Evolutionary conservation across 2,888 invertebrate genomes (phyloP).

Genomic region (Fragum fragum): DNA sequence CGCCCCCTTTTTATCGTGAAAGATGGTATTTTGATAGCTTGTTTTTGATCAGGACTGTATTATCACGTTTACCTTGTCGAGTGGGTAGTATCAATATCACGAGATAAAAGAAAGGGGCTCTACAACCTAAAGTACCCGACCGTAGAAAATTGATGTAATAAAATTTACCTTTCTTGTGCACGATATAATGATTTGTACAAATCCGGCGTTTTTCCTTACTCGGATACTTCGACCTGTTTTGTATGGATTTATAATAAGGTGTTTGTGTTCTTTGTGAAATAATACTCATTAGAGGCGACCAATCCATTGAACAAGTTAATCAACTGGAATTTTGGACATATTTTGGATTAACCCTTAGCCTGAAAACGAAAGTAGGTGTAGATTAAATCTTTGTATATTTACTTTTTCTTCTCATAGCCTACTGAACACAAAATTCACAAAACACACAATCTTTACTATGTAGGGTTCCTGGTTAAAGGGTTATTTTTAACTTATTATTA

Average conservation of each 20-base stretch:
- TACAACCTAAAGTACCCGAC: not conserved
- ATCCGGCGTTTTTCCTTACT: not conserved
- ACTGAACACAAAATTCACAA: no score
- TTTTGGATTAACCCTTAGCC: not conserved
- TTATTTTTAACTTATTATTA: no score
- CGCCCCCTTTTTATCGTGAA: no score
- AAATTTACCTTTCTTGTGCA: conserved; percentile 4
- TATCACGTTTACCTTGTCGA: not conserved
- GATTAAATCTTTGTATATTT: no score
- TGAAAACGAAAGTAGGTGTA: not conserved
- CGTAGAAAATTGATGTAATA: not conserved
- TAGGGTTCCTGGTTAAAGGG: no score
- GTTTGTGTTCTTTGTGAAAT: not conserved
- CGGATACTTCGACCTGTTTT: no score
- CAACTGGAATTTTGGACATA: not conserved
- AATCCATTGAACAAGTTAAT: not conserved
- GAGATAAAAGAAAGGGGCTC: not conserved
- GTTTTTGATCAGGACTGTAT: no score
- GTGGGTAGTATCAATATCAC: not conserved
- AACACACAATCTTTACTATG: no score
- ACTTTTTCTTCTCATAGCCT: no score
- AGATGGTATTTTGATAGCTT: no score
- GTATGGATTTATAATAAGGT: no score
- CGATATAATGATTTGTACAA: not conserved
- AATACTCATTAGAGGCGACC: not conserved